Percentiles rank a stretch among this genome's conserved stretches.
These are phyloP conservation scores for Amphibalanus amphitrite DNA, from an alignment of 1,140 invertebrate species.

Conservation along the genomic window DNA sequence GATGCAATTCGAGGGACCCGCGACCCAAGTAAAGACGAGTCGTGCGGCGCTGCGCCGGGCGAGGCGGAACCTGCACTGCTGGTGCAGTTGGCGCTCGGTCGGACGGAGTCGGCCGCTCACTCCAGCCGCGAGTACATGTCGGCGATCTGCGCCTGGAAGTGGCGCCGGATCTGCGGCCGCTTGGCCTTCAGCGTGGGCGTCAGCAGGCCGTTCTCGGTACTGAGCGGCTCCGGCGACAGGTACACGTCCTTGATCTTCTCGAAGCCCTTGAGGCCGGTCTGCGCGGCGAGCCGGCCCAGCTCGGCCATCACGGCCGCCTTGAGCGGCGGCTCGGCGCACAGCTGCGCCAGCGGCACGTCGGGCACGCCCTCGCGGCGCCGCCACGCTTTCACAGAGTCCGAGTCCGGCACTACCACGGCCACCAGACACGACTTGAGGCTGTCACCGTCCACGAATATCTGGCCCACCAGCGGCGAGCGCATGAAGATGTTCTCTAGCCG, in stretches of 20 bases:
- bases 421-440: slow-evolving; percentile 31
- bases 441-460: slow-evolving; percentile 32
- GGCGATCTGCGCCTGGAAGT: slow-evolving; percentile 16
- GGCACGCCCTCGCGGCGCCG: slow-evolving; percentile 20
- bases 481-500: slow-evolving; percentile 36
- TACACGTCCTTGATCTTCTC: slow-evolving; percentile 25
- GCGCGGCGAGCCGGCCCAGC: slow-evolving; percentile 28
- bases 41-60: too few relatives aligned
- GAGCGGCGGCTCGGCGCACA: slow-evolving; percentile 27
- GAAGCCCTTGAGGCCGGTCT: slow-evolving; percentile 32
- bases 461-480: slow-evolving; percentile 27
- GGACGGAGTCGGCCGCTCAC: background rate
- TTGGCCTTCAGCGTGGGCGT: slow-evolving; percentile 21
- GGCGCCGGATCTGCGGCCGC: slow-evolving; percentile 21
- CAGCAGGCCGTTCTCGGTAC: slow-evolving; percentile 20
- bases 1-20: too few relatives aligned
- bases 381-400: slow-evolving; percentile 25
- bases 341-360: slow-evolving; percentile 22
- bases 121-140: slow-evolving; percentile 2
- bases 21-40: too few relatives aligned
- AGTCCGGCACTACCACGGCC: slow-evolving; percentile 35
- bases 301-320: slow-evolving; percentile 33
- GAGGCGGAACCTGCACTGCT: too few relatives aligned
- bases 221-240: slow-evolving; percentile 21
- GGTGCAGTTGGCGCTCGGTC: too few relatives aligned